phyloP scores from a whole-genome alignment of 2,797 vertebrate genomes.

The Smutsia temminckii region DNA sequence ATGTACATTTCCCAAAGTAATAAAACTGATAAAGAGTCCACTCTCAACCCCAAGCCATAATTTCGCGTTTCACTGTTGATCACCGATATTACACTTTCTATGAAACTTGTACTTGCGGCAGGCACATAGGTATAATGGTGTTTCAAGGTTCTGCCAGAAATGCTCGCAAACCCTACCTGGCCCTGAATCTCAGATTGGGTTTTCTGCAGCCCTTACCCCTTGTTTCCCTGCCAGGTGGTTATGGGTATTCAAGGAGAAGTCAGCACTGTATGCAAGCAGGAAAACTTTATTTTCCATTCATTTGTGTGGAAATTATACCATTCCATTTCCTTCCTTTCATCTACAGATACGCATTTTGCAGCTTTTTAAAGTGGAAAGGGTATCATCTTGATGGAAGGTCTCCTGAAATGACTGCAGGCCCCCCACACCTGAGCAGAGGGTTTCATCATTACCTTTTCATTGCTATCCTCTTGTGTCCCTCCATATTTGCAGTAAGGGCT shows the following conservation, averaged over 20 bases:
- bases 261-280: slow-evolving; percentile 40
- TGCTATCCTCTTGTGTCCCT: neutral
- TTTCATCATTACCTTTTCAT: neutral
- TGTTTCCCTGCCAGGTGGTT: neutral
- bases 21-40: slow-evolving; percentile 69
- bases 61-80: slow-evolving; percentile 74
- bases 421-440: neutral
- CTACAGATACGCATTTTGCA: slow-evolving; percentile 62
- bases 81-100: slow-evolving; percentile 60
- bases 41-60: slow-evolving; percentile 56
- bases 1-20: slow-evolving; percentile 68
- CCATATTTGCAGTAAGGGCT: neutral
- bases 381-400: neutral
- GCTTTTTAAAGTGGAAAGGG: slow-evolving; percentile 65
- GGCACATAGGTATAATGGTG: slow-evolving; percentile 60
- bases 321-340: slow-evolving; percentile 49
- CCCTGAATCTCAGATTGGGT: neutral
- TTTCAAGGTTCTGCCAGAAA: slow-evolving; percentile 44
- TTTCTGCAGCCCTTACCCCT: neutral
- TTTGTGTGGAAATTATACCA: slow-evolving; percentile 67
- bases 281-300: slow-evolving; percentile 76
- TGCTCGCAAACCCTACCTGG: neutral
- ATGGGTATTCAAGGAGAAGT: slow-evolving; percentile 45
- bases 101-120: slow-evolving; percentile 68
- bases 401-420: slow-evolving; percentile 29